Conservation (phyloP, 1,140 invertebrate genomes). For the Eueides isabella region DNA sequence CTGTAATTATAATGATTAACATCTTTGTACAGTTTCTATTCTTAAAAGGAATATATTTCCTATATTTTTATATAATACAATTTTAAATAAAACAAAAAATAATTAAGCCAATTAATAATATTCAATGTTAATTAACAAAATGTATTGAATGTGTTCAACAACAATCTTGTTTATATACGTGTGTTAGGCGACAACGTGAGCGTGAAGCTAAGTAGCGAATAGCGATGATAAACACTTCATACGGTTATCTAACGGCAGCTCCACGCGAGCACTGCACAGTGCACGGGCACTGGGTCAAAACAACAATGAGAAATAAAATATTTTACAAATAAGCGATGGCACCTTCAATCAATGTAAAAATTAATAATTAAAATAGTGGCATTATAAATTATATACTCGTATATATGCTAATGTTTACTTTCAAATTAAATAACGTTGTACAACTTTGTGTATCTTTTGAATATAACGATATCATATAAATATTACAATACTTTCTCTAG, state of each 20-base stretch:
- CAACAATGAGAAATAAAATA: neutral
- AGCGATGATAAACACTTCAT: conserved; percentile 24
- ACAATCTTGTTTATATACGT: neutral
- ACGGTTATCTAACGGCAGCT: conserved; percentile 34
- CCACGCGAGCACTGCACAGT: neutral
- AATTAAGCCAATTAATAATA: too few species aligned
- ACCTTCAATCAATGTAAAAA: neutral
- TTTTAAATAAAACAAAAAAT: too few species aligned
- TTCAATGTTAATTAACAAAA: too few species aligned
- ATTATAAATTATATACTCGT: neutral
- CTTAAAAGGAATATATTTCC: too few species aligned
- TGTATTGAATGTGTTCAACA: neutral
- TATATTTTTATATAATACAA: too few species aligned
- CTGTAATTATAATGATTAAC: too few species aligned
- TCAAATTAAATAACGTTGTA: too few species aligned
- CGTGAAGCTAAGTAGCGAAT: conserved; percentile 22
- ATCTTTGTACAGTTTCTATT: too few species aligned
- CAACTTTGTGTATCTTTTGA: too few species aligned
- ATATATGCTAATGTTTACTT: too few species aligned
- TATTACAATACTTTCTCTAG: too few species aligned
- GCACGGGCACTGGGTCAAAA: conserved; percentile 23
- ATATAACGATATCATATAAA: too few species aligned
- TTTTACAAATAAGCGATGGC: neutral
- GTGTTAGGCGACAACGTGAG: conserved; percentile 12
- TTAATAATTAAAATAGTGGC: neutral